Evolutionary conservation across 2,797 vertebrate genomes (phyloP), one percentile per base, ranked within the genome.

Genomic region (Bufotes viridis): DNA sequence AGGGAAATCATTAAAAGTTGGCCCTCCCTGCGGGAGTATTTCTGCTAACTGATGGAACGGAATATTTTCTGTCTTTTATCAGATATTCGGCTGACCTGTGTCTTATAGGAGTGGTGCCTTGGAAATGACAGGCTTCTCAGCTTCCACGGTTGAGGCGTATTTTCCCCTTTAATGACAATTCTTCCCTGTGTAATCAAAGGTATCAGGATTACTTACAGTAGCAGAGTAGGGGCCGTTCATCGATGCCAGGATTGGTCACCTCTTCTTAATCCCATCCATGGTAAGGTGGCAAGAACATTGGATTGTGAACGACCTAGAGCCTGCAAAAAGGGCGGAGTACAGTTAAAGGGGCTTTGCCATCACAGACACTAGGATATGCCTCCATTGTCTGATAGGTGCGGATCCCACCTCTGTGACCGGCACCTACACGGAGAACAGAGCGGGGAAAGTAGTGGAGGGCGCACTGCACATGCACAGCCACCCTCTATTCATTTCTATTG

Each of bases 1-100:
- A 89, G 72, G 84, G 88, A 89, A 89, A 82, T 86, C 82, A 89
- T 89, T 89, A 89, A 89, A 86, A 89, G 78, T 78, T 88, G 87
- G 87, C 87, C 61, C 63, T 84, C 55, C 78, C 49, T 78, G 60
- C 34, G 20, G 42, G 34, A 74, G 53, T 29, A 18, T 82, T 86
- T 78, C 60, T 51, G 60, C 61, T 86, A 57, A 76, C 69, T 82
- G 84, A 86, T 89, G 84, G 61, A 78, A 86, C 15, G 69, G 49
- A 86, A 65, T 69, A 82, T 82, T 85, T 86, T 81, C 53, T 82
- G 53, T 60, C 79, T 80, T 72, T 82, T 81, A 61, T 82, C 81
- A 24, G 11, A 70, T 82, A 20, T 72, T 29, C 12, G 13, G 18
- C 65, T 83, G 51, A 69, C 82, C 29, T 24, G 9, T 1, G 24